These are phyloP conservation scores for Lypha dubia DNA, from an alignment of 2,888 invertebrate species.

Conservation along the genomic window DNA sequence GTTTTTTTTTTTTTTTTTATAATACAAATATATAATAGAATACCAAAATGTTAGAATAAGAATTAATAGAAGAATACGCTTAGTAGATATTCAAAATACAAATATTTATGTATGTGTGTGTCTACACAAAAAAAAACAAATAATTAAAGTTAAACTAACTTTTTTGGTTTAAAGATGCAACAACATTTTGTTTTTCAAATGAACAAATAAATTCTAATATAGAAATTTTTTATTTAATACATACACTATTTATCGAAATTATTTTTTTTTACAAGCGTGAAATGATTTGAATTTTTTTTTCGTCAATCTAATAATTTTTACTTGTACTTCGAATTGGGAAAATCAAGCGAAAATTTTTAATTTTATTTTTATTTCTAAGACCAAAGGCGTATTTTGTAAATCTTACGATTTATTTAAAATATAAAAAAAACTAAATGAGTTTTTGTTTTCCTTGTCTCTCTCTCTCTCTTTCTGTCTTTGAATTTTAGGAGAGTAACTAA, in stretches of 20 bases:
- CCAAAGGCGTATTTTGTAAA: constrained; percentile 4
- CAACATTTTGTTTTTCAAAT: constrained; percentile 41
- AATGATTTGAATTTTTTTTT: constrained; percentile 10
- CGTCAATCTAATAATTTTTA: constrained; percentile 8
- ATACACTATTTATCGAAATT: constrained; percentile 28
- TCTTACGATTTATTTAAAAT: constrained; percentile 8
- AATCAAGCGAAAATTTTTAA: not conserved
- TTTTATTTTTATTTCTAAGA: not conserved
- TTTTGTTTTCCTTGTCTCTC: constrained; percentile 8
- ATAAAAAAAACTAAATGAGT: constrained; percentile 4
- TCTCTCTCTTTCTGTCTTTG: constrained; percentile 7
- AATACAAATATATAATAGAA: constrained; percentile 61
- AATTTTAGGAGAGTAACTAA: constrained; percentile 24
- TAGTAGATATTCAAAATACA: constrained; percentile 51
- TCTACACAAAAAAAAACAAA: constrained; percentile 34
- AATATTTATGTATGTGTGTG: constrained; percentile 7
- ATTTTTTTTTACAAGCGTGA: constrained; percentile 32
- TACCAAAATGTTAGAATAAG: constrained; percentile 44
- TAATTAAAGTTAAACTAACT: constrained; percentile 29
- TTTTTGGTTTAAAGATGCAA: constrained; percentile 24
- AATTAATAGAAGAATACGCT: constrained; percentile 26
- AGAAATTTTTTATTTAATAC: constrained; percentile 53
- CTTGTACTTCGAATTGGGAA: constrained; percentile 33
- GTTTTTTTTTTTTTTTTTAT: constrained; percentile 53
- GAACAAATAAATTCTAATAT: constrained; percentile 54